Evolutionary conservation across 2,888 invertebrate genomes (phyloP).

Genomic region (Dynastes tityus): DNA sequence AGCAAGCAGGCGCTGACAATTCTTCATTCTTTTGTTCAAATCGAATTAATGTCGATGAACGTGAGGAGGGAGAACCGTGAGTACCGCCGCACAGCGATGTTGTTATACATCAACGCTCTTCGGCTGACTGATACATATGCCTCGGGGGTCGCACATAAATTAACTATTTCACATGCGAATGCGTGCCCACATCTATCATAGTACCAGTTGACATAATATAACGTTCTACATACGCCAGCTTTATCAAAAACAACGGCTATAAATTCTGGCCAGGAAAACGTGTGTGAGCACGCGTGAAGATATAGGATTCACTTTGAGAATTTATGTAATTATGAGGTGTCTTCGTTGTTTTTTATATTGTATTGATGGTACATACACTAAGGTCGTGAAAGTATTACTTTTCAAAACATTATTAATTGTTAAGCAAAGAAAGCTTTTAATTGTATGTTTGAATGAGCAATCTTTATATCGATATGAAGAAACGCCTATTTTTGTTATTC

Average conservation of each 20-base stretch:
- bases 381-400: no score
- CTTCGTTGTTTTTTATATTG: background rate
- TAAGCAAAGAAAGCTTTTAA: no score
- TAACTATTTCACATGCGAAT: conserved; percentile 60
- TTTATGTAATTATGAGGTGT: conserved; percentile 10
- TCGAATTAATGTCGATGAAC: conserved; percentile 5
- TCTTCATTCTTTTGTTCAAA: conserved; percentile 38
- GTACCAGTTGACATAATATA: conserved; percentile 65
- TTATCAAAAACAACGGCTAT: conserved; percentile 61
- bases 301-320: background rate
- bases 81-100: conserved; percentile 12
- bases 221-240: conserved; percentile 65
- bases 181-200: conserved; percentile 62
- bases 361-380: no score
- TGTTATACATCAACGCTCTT: conserved; percentile 54
- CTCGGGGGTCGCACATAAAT: conserved; percentile 62
- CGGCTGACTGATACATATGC: conserved; percentile 48
- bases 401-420: no score
- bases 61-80: background rate
- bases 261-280: conserved; percentile 26
- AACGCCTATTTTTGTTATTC: no score
- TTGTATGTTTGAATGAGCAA: no score
- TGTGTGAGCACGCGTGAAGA: conserved; percentile 10
- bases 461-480: no score
- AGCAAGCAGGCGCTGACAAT: background rate